Percentiles rank a stretch among this genome's conserved stretches.
Evolutionary conservation across 2,113 vertebrate genomes (phyloP).

Genomic region (Stigmatopora argus): DNA sequence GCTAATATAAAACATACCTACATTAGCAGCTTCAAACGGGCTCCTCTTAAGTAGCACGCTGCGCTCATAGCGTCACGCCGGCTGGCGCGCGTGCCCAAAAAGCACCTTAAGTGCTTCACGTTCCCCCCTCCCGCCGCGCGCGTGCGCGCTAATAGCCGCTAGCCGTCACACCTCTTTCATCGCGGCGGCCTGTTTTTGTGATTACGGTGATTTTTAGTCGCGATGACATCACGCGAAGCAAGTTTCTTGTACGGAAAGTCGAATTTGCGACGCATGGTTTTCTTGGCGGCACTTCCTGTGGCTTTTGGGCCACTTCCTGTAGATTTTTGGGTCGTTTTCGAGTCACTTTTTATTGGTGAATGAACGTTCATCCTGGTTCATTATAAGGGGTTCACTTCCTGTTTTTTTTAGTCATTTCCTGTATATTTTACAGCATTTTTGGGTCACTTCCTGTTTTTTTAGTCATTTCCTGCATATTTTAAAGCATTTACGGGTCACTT

Average conservation of each 20-base stretch:
- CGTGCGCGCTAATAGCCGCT: background rate
- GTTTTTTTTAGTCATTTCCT: no score
- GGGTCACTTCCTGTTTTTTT: no score
- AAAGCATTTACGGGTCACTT: no score
- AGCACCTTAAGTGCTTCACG: background rate
- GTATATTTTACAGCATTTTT: no score
- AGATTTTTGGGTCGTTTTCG: no score
- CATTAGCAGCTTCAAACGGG: slow-evolving; percentile 1
- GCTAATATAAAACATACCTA: slow-evolving; percentile 2
- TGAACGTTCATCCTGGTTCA: no score
- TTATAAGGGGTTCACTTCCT: no score
- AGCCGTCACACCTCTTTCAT: background rate
- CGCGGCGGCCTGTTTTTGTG: background rate
- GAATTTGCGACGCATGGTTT: background rate
- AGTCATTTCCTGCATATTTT: no score
- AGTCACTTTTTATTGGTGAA: no score
- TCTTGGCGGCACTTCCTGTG: background rate
- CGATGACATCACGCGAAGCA: background rate
- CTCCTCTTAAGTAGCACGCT: slow-evolving; percentile 2
- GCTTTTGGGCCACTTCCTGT: no score
- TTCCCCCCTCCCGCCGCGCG: background rate
- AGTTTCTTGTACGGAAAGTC: background rate
- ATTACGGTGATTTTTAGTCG: slow-evolving; percentile 1
- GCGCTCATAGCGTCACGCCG: background rate
- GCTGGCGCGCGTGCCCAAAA: background rate